Percentiles rank a stretch among this genome's conserved stretches.
Conservation (phyloP, 1,140 invertebrate genomes). For the Lanistes nyassanus region DNA sequence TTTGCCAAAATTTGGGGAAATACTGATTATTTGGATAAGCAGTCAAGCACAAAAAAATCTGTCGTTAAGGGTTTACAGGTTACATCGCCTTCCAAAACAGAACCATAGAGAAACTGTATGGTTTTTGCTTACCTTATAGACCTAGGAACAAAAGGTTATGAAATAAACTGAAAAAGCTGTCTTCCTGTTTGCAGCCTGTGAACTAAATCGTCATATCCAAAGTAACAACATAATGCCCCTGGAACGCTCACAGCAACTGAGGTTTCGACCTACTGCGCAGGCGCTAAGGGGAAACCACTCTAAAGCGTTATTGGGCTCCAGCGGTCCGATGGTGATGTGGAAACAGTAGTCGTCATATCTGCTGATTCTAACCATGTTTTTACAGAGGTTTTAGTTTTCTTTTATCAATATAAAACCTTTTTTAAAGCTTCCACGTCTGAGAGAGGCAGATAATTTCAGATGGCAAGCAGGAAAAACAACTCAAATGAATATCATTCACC, state of each 20-base stretch:
- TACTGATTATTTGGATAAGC: background rate
- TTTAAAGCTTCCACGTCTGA: too few relatives aligned
- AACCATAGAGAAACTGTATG: background rate
- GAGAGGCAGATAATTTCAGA: too few relatives aligned
- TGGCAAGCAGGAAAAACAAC: too few relatives aligned
- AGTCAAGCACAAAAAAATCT: background rate
- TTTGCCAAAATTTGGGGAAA: background rate
- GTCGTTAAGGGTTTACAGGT: background rate
- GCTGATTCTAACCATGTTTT: too few relatives aligned
- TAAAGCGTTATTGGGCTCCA: background rate
- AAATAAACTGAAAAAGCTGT: background rate
- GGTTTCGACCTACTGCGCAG: background rate
- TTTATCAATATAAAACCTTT: too few relatives aligned
- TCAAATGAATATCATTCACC: too few relatives aligned
- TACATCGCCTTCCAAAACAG: background rate
- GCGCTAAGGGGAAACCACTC: conserved; percentile 1
- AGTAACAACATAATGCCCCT: background rate
- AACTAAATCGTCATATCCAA: background rate
- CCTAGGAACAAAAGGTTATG: background rate
- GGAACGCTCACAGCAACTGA: background rate
- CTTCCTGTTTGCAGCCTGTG: background rate
- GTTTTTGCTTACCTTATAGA: background rate
- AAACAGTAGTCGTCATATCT: background rate
- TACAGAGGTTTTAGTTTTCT: too few relatives aligned
- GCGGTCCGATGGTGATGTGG: background rate